These are phyloP conservation scores for Trachymyrmex cornetzi DNA, from an alignment of 1,140 invertebrate genomes.

Conservation along the genomic window DNA sequence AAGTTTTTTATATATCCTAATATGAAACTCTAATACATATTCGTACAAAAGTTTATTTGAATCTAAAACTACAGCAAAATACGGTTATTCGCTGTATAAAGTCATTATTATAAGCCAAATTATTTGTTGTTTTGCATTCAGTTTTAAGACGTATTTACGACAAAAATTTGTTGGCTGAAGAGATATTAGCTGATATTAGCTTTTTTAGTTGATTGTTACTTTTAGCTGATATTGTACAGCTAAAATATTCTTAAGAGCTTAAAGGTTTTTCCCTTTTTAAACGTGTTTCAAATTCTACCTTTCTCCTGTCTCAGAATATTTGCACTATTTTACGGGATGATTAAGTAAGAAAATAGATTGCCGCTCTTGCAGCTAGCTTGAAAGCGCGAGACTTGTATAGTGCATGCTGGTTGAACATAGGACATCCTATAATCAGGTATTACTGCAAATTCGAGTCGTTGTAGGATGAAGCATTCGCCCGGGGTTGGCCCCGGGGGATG, in stretches of 20 bases:
- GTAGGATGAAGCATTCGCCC: background rate
- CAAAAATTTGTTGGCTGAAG: too few species aligned
- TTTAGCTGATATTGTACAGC: too few species aligned
- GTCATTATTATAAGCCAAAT: too few species aligned
- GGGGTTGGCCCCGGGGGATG: constrained; percentile 5
- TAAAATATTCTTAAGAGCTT: background rate
- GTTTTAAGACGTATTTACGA: too few species aligned
- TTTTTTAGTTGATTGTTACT: too few species aligned
- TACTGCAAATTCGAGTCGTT: constrained; percentile 46
- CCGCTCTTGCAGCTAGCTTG: background rate
- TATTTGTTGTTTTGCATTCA: too few species aligned
- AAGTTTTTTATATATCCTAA: too few species aligned
- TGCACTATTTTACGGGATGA: background rate
- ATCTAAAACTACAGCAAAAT: too few species aligned
- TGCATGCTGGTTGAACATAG: background rate
- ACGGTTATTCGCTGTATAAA: too few species aligned
- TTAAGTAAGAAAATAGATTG: constrained; percentile 20
- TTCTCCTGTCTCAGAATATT: background rate
- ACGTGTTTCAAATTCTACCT: background rate
- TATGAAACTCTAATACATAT: too few species aligned
- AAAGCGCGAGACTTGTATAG: background rate
- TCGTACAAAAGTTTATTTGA: too few species aligned
- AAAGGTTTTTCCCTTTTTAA: background rate
- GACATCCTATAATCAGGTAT: constrained; percentile 27
- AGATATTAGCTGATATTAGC: too few species aligned